Conservation (phyloP, 2,888 invertebrate genomes). For the Pomacea canaliculata region DNA sequence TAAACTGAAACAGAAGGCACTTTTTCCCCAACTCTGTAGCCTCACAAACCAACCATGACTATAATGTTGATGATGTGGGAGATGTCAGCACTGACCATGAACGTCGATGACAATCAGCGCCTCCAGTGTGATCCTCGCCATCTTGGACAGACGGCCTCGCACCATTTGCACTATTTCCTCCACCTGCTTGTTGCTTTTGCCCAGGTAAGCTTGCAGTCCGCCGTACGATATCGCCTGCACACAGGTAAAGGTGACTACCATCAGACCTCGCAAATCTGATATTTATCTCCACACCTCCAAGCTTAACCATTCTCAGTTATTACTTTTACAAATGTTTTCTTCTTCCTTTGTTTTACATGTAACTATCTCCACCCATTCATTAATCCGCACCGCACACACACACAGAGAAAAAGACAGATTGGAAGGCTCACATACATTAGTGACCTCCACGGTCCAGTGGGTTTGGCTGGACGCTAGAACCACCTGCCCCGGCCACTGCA, state of each 20-base stretch:
- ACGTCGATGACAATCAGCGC: conserved; percentile 70
- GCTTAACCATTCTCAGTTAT: too few relatives aligned
- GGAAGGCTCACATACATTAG: conserved; percentile 48
- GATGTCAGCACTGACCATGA: conserved; percentile 58
- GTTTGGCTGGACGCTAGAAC: conserved; percentile 67
- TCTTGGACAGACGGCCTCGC: conserved; percentile 65
- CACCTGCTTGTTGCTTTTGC: conserved; percentile 65
- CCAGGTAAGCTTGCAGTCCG: conserved; percentile 58
- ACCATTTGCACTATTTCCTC: conserved; percentile 68
- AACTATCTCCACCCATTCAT: too few relatives aligned
- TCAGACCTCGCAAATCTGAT: too few relatives aligned
- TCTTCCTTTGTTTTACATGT: too few relatives aligned
- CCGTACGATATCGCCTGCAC: conserved; percentile 55
- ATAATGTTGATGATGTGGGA: too few relatives aligned
- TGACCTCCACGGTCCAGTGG: conserved; percentile 69
- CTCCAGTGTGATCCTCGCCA: conserved; percentile 68
- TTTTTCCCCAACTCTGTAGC: too few relatives aligned
- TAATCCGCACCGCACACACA: background rate
- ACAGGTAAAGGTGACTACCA: background rate
- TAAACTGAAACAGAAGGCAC: too few relatives aligned
- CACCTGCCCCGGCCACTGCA: conserved; percentile 70
- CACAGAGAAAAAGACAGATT: background rate
- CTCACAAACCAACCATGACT: too few relatives aligned
- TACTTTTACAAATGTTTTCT: too few relatives aligned
- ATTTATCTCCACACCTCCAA: too few relatives aligned